Percentiles rank a stretch among this genome's conserved stretches.
phyloP scores from a whole-genome alignment of 1,140 invertebrate genomes.

The Mercenaria mercenaria region DNA sequence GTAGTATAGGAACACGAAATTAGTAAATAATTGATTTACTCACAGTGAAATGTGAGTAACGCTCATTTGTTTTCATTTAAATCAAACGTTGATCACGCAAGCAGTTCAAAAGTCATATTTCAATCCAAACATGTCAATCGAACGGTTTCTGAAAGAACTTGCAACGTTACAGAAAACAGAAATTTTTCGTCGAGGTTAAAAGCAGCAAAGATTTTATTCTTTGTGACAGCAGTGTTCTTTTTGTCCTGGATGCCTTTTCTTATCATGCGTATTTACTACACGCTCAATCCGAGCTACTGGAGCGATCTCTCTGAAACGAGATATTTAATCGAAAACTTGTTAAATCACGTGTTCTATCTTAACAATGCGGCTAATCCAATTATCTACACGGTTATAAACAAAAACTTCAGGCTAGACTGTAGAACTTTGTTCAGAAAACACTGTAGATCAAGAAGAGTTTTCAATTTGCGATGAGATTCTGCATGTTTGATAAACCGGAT shows the following conservation, averaged over 20 bases:
- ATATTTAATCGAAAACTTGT: slow-evolving; percentile 9
- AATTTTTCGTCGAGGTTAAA: slow-evolving; percentile 37
- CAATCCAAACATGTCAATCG: background rate
- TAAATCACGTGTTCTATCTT: slow-evolving; percentile 64
- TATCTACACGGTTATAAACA: slow-evolving; percentile 65
- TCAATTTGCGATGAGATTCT: too few relatives aligned
- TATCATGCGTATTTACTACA: slow-evolving; percentile 38
- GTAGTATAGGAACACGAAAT: too few relatives aligned
- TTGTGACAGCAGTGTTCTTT: slow-evolving; percentile 56
- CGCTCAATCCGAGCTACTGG: slow-evolving; percentile 17
- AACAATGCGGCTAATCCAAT: slow-evolving; percentile 67
- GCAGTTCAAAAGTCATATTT: background rate
- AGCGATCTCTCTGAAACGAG: slow-evolving; percentile 4
- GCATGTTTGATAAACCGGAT: too few relatives aligned
- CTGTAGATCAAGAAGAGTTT: too few relatives aligned
- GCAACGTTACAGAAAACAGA: background rate
- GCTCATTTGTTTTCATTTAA: background rate
- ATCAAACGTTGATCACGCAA: background rate
- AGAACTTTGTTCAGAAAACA: slow-evolving; percentile 29
- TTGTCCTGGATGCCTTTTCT: slow-evolving; percentile 66
- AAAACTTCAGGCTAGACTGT: slow-evolving; percentile 57
- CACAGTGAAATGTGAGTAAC: too few relatives aligned
- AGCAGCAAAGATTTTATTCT: slow-evolving; percentile 62
- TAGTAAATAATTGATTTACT: too few relatives aligned
- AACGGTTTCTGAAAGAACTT: background rate